Evolutionary conservation across 2,113 vertebrate species (phyloP).

Genomic region (Lamprotornis superbus): DNA sequence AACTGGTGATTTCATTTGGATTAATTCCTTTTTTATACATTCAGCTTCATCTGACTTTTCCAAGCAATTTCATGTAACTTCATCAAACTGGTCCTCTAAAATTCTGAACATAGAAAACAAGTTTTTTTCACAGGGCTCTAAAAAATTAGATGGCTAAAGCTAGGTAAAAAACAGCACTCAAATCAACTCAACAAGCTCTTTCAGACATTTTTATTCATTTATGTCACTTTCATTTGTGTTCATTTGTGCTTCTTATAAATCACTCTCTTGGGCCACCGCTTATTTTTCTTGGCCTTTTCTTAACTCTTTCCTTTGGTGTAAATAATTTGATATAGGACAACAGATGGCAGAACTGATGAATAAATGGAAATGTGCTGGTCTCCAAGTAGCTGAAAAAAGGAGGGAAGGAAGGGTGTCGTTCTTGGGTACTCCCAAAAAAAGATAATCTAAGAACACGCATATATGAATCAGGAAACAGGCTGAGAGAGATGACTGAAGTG

Average conservation of each 20-base stretch:
- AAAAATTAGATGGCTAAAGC: not conserved
- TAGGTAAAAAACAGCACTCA: not conserved
- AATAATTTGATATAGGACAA: slow-evolving; percentile 18
- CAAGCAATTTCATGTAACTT: not conserved
- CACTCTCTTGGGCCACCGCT: not conserved
- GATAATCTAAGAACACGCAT: not conserved
- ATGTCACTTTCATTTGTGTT: slow-evolving; percentile 21
- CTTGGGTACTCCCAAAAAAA: slow-evolving; percentile 9
- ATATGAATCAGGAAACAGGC: not conserved
- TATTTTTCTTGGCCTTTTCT: slow-evolving; percentile 51
- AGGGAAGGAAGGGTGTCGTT: slow-evolving; percentile 55
- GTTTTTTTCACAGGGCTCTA: not conserved
- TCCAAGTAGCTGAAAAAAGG: not conserved
- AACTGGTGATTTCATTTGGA: not conserved
- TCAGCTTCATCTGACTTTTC: not conserved
- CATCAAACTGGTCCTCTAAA: not conserved
- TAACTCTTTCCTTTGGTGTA: slow-evolving; percentile 14
- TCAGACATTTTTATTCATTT: slow-evolving; percentile 15
- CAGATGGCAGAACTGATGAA: slow-evolving; percentile 9
- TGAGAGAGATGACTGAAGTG: not conserved
- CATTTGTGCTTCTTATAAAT: not conserved
- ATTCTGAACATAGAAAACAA: not conserved
- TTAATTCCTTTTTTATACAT: not conserved
- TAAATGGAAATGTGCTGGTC: slow-evolving; percentile 28
- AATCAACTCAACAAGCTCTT: not conserved